Base-by-base conservation (phyloP, 2,888 invertebrate species). In the Apoda limacodes region DNA sequence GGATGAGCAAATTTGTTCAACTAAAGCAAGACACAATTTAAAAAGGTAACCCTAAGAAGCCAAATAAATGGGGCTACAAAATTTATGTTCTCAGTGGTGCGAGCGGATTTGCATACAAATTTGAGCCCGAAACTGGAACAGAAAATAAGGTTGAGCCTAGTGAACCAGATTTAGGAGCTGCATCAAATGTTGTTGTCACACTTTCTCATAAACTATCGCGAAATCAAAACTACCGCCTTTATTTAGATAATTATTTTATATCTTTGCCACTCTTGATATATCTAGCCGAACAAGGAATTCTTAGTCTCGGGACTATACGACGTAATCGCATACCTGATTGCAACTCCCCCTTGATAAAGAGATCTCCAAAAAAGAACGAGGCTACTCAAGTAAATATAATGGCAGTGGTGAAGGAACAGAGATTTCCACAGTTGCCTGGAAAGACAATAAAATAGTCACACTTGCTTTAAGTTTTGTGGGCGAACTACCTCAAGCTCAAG, bases 381-480 rank as follows among this genome's bases (percentile, higher is more conserved):
- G 43, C 2, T 30, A 31, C 27, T 40, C 38, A n/a, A 31, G 17
- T 10, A 34, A 40, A 22, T 32, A 34, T 42, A 42, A 52, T 11
- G 42, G 44, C 22, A 31, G 37, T 27, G 28, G 43, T 26, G 34
- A 50, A 35, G 45, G 39, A 22, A 37, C n/a, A n/a, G n/a, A n/a
- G n/a, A n/a, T n/a, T n/a, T 39, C 45, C 13, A 42, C 30, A 28
- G 50, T 58, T 19, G 39, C 45, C 9, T 62, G 59, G 56, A 52
- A 50, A 35, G 53, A 58, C 37, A 62, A 61, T 37, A 60, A 60
- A 48, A 38, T 48, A 35, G 58, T 62, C 5, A 50, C 36, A 6
- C 41, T 53, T 9, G 37, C 46, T 22, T 59, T 56, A 4, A 51
- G 46, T 36, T 59, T 55, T 42, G 50, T 39, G 32, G 56, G 52